Base-by-base conservation (phyloP, 2,888 invertebrate species). In the Oasisia sp. region DNA sequence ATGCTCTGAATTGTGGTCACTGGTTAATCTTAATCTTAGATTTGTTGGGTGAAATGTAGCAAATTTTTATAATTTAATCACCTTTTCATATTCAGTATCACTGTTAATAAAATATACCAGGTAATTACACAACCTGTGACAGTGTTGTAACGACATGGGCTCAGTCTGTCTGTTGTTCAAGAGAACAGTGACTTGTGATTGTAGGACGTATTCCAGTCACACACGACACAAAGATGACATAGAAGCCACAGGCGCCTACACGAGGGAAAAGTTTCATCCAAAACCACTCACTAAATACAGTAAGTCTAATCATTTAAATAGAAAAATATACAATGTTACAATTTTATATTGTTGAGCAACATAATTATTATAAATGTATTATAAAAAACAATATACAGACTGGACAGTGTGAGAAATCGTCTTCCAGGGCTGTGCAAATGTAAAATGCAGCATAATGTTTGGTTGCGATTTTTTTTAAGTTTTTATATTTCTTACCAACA, bases 221-320 rank as follows among this genome's bases (percentile, higher is more conserved):
- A 74, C 92, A 32, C 91, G 93, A 91, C 92, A 95, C n/a, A 95
- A 94, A 92, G 95, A 96, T 58, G 94, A 95, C 8, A 96, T 96
- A 93, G 95, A 96, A 93, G 94, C 94, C 7, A 94, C 95, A 92
- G 96, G 96, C 91, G 96, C 96, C 11, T 96, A 95, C 94, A 95
- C 96, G 91, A 95, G 95, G 32, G 93, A 93, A 38, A 56, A 92
- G 90, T 94, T 91, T 89, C 89, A 89, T 0, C 94, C 94, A 32
- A 74, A 74, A 19, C 93, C 93, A 32, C 50, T 90, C 11, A 93
- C 91, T 5, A 94, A 93, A 92, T 45, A n/a, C 32, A 19, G 89
- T 91, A 12, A 89, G 91, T 89, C 90, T 89, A 89, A 32, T 89
- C 8, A 89, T 89, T 12, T 89, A 89, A 32, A 12, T 89, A 89